Base-by-base conservation (phyloP, 1,140 invertebrate genomes). In the Brachionus manjavacas region DNA sequence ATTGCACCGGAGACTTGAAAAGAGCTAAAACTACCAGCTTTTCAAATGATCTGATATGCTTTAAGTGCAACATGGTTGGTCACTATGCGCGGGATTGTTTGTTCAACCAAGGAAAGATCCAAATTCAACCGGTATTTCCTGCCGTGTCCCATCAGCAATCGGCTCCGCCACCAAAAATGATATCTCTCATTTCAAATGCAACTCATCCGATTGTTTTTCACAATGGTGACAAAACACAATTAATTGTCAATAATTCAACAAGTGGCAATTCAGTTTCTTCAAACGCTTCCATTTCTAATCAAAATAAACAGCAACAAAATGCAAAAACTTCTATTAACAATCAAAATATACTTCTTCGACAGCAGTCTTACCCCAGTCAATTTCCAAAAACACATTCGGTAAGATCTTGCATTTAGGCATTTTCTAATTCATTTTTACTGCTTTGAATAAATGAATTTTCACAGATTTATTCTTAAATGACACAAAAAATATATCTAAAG, bases 361-460 rank as follows among this genome's bases (percentile, higher is more conserved):
- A 76, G 49, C 72, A 76, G 28, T 76, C 72, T 8, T 76, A 49
- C 52, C 43, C 43, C 8, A 76, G 49, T 25, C 72, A 76, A 76
- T 76, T 20, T n/a, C 41, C 68, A 16, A 72, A 76, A 76, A 76
- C 20, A 49, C 39, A 76, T 76, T 25, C 41, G 25, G 72, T 76
- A 76, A 76, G 41, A 49, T 14, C 25, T 49, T 20, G 12, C 12
- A 14, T 49, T 14, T 14, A 12, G 11, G 12, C 4, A 49, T 14
- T 28, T 76, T 49, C 25, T 52, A 12, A 28, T 76, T 76, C 2
- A 12, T 76, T 76, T 76, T 46, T 76, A 8, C 16, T 35, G 72
- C 43, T 76, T 49, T 76, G 72, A 76, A 46, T 76, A 76, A 76
- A 49, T 76, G 39, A 76, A 49, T 46, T 76, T 76, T 41, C 68